Evolutionary conservation across 2,797 vertebrate genomes (phyloP).

Genomic region (Myotis pilosus): DNA sequence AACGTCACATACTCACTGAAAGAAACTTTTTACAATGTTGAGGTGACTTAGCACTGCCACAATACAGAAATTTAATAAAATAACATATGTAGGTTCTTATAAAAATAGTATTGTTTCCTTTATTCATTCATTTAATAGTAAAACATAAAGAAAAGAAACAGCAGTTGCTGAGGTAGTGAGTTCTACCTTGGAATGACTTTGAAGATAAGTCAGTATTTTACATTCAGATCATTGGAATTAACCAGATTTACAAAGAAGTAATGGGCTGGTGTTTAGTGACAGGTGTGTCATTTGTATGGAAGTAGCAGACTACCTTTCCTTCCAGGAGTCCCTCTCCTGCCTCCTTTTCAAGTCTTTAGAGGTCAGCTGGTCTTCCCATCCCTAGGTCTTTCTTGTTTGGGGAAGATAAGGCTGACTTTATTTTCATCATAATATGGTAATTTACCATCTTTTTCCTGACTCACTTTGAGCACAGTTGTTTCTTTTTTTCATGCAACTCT

Average conservation of each 20-base stretch:
- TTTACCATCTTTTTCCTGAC: not conserved
- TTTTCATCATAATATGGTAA: not conserved
- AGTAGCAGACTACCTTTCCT: not conserved
- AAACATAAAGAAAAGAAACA: conserved; percentile 5
- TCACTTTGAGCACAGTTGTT: not conserved
- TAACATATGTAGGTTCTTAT: not conserved
- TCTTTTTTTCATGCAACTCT: not conserved
- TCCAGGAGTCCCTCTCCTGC: not conserved
- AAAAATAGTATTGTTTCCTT: conserved; percentile 29
- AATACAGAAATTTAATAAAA: not conserved
- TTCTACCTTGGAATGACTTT: conserved; percentile 10
- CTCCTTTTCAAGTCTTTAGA: not conserved
- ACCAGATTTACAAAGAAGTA: conserved; percentile 8
- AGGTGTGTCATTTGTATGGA: not conserved
- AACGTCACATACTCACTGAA: not conserved
- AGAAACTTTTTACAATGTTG: not conserved
- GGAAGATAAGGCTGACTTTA: not conserved
- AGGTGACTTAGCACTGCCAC: not conserved
- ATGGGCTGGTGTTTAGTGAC: not conserved
- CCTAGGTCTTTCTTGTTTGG: not conserved
- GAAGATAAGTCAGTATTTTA: conserved; percentile 18
- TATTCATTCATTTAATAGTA: not conserved
- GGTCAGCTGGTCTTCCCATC: not conserved
- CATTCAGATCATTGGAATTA: conserved; percentile 46
- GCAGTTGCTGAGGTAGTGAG: not conserved